A percentile compares a stretch with the other conserved stretches of the same genome.
Conservation (phyloP, 2,113 vertebrate genomes). For the Mus pahari region DNA sequence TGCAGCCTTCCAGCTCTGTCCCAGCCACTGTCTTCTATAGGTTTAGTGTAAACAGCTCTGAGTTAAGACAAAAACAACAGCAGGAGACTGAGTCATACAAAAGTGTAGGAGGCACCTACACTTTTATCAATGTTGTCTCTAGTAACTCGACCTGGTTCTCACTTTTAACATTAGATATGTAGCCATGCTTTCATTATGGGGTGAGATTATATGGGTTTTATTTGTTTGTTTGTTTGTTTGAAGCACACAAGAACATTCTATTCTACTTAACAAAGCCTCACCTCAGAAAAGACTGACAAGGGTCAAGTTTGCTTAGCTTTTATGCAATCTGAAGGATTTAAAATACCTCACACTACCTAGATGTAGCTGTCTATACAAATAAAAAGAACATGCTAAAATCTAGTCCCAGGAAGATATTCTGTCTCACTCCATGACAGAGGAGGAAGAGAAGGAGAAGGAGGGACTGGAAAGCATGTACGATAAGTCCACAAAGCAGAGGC, state of each 20-base stretch:
- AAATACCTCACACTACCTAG: not conserved
- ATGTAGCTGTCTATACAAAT: not conserved
- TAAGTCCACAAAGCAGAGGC: not conserved
- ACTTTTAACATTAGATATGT: not conserved
- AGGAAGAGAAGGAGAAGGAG: not conserved
- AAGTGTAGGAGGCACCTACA: too few species aligned
- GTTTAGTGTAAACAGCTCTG: not conserved
- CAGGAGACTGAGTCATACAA: too few species aligned
- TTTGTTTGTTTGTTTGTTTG: too few species aligned
- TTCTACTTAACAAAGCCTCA: not conserved
- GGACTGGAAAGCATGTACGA: not conserved
- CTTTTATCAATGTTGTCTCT: not conserved
- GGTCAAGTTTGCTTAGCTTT: not conserved
- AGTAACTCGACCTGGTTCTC: not conserved
- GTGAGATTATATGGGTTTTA: too few species aligned
- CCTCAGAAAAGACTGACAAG: not conserved
- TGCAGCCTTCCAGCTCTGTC: not conserved
- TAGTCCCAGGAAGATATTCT: too few species aligned
- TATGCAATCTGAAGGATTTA: not conserved
- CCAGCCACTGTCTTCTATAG: not conserved
- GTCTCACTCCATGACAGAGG: not conserved
- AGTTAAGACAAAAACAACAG: not conserved
- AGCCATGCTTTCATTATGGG: not conserved
- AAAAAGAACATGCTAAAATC: not conserved
- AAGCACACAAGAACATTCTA: not conserved